Evolutionary conservation across 2,113 vertebrate species (phyloP).

Genomic region (Carassius carassius): DNA sequence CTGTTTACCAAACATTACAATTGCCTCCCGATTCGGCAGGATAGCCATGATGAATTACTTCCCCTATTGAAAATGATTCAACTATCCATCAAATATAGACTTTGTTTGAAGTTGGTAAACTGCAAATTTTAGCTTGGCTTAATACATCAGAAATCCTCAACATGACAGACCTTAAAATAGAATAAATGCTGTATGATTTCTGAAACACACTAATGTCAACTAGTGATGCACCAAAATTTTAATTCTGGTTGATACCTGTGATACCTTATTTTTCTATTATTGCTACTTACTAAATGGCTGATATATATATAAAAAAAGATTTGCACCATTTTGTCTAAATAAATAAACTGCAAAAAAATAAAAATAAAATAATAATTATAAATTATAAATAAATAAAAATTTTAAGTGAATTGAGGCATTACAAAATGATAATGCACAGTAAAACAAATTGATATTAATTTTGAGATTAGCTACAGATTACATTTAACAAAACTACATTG

Average conservation of each 20-base stretch:
- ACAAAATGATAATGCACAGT: neutral
- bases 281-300: neutral
- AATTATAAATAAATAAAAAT: too few relatives aligned
- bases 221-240: neutral
- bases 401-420: too few relatives aligned
- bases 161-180: slow-evolving; percentile 63
- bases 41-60: slow-evolving; percentile 60
- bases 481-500: neutral
- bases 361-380: too few relatives aligned
- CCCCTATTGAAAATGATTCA: slow-evolving; percentile 56
- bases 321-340: neutral
- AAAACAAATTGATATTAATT: neutral
- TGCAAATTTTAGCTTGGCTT: slow-evolving; percentile 59
- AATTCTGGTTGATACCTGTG: too few relatives aligned
- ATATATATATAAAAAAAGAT: neutral
- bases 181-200: slow-evolving; percentile 39
- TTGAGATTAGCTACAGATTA: neutral
- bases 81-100: slow-evolving; percentile 66
- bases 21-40: slow-evolving; percentile 47
- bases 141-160: slow-evolving; percentile 65
- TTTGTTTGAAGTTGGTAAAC: slow-evolving; percentile 62
- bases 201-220: neutral
- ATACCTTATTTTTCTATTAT: neutral
- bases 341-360: too few relatives aligned
- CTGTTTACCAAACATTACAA: slow-evolving; percentile 57